Evolutionary conservation across 2,888 invertebrate species (phyloP).

Genomic region (Acleris literana): DNA sequence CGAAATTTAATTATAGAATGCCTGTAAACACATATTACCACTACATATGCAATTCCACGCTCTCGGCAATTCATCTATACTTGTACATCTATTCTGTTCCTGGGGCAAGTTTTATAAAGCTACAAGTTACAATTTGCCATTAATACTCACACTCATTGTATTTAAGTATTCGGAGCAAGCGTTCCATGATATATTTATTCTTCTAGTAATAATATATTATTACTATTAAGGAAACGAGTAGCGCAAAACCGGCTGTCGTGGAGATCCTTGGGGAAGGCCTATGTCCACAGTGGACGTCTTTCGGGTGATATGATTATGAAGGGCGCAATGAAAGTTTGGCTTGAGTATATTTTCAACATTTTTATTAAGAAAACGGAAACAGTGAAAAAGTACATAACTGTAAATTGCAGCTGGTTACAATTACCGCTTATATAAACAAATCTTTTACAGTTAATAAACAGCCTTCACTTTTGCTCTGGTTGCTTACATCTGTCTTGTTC

Average conservation of each 20-base stretch:
- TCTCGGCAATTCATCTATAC: no score
- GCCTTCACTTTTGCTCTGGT: slow-evolving; percentile 70
- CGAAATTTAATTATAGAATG: no score
- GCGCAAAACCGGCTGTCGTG: not conserved
- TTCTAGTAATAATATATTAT: no score
- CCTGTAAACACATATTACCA: no score
- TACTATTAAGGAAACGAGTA: not conserved
- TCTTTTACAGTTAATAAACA: slow-evolving; percentile 69
- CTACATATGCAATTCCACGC: no score
- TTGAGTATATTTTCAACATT: slow-evolving; percentile 76
- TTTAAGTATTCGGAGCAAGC: no score
- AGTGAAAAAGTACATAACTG: slow-evolving; percentile 84
- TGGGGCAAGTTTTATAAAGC: no score
- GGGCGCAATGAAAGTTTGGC: slow-evolving; percentile 2
- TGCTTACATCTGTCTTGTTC: slow-evolving; percentile 26
- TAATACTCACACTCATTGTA: no score
- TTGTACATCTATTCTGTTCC: no score
- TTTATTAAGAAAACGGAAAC: slow-evolving; percentile 84
- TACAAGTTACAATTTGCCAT: no score
- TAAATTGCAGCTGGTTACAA: slow-evolving; percentile 81
- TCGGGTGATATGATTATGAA: not conserved
- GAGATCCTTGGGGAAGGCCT: not conserved
- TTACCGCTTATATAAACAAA: slow-evolving; percentile 75
- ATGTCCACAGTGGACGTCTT: not conserved
- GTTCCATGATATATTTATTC: no score